Evolutionary conservation across 2,113 vertebrate genomes (phyloP), one percentile per base, ranked within the genome.

Genomic region (Garra rufa): DNA sequence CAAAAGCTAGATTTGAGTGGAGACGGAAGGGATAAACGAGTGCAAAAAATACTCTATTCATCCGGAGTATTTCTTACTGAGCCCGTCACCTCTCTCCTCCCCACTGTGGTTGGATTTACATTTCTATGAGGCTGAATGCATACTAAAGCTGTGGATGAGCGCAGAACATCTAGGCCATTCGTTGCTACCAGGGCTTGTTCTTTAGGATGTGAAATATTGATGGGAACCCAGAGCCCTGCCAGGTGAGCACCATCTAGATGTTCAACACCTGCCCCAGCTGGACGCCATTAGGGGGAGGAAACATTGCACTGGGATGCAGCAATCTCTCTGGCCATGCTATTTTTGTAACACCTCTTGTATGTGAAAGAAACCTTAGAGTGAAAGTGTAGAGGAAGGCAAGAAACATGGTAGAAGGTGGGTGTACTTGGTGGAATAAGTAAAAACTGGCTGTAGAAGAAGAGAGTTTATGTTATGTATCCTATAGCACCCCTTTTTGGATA

Each of bases 81-180:
- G 88, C 87, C 86, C 9, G 83, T 87, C 84, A 85, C 82, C 74
- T 85, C 75, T 83, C 85, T 73, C 87, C 83, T 67, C 87, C 85
- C 85, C 76, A 85, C 79, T 82, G 83, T 86, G 44, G 73, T 76
- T 76, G 89, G 89, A 93, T 92, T 91, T 91, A 89, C 90, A 93
- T 93, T 92, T 92, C 91, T 88, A 91, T 91, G 87, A 92, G 85
- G 48, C 85, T 85, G 79, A 88, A 89, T 88, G 84, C 91, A 89
- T 89, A 90, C 84, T 90, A 81, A 86, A 88, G 87, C 43, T 78
- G 41, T 34, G 77, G 74, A 70, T 48, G 30, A 82, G 89, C 82
- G 76, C 13, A 11, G 76, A 81, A 85, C 65, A 89, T 89, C 82
- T 83, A 84, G 88, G 84, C 84, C 88, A 89, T 82, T 50, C 6